These are phyloP conservation scores for Laticauda colubrina DNA, from an alignment of 2,113 vertebrate genomes.

Conservation along the genomic window DNA sequence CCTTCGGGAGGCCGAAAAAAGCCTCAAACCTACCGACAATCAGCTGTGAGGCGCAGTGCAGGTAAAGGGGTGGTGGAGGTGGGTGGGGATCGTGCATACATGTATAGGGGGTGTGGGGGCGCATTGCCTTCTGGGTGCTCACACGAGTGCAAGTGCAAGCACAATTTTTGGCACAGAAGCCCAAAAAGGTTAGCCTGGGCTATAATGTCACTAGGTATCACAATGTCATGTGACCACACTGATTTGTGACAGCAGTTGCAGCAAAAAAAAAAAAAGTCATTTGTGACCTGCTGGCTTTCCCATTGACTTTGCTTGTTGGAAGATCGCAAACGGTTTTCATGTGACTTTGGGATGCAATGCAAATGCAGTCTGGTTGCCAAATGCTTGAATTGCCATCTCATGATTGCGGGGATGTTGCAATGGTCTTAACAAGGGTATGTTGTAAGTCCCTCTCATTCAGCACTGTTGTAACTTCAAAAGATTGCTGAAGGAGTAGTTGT, in stretches of 20 bases:
- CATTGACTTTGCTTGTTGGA: not conserved
- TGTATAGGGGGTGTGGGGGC: no score
- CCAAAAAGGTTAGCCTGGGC: not conserved
- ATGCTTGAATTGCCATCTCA: not conserved
- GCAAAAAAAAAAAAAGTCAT: not conserved
- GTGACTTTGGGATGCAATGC: not conserved
- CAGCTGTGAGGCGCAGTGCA: no score
- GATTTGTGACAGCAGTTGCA: not conserved
- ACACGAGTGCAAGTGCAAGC: no score
- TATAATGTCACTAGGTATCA: not conserved
- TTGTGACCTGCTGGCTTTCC: not conserved
- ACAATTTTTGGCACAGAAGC: no score
- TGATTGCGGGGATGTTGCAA: not conserved
- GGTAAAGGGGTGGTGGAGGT: no score
- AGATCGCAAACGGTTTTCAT: not conserved
- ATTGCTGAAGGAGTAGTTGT: not conserved
- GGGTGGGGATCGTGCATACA: no score
- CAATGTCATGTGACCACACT: not conserved
- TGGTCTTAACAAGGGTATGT: no score
- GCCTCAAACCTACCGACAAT: no score
- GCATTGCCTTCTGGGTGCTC: no score
- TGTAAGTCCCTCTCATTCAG: no score
- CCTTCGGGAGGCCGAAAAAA: no score
- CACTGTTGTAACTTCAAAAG: not conserved
- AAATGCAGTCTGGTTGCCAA: not conserved